These are phyloP conservation scores for Caenorhabditis macrosperma DNA, from an alignment of 2,888 invertebrate genomes.

Conservation along the genomic window DNA sequence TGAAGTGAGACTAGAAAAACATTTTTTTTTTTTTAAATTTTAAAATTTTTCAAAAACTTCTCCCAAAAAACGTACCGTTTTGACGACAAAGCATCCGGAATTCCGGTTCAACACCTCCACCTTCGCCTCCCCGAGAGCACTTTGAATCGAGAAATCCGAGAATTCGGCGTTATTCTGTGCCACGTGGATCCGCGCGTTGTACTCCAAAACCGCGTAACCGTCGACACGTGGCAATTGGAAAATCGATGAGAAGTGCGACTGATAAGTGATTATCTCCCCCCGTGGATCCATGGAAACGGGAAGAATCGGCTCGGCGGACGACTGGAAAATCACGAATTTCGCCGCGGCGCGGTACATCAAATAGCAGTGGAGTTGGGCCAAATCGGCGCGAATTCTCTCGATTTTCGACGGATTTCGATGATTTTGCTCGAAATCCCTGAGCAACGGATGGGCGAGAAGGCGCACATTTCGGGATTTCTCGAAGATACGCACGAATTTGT, in stretches of 20 bases:
- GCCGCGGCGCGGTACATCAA: constrained; percentile 27
- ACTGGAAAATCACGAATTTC: constrained; percentile 39
- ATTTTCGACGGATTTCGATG: constrained; percentile 8
- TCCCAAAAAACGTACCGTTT: constrained; percentile 16
- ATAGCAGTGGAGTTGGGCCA: constrained; percentile 39
- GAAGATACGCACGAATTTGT: constrained; percentile 23
- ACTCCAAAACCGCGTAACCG: constrained; percentile 35
- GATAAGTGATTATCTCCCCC: constrained; percentile 11
- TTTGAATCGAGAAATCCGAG: constrained; percentile 34
- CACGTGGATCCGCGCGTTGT: constrained; percentile 22
- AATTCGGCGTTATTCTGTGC: constrained; percentile 17
- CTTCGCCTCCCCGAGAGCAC: constrained; percentile 20
- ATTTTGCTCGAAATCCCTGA: constrained; percentile 18
- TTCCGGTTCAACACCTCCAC: constrained; percentile 22
- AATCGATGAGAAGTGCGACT: constrained; percentile 13
- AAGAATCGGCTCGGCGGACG: constrained; percentile 10
- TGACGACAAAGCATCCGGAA: constrained; percentile 35
- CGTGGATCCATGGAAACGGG: not conserved
- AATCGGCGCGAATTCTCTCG: constrained; percentile 8
- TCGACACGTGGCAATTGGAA: constrained; percentile 33
- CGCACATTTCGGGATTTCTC: constrained; percentile 35
- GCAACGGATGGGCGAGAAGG: constrained; percentile 19
- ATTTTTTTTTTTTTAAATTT: too few relatives aligned
- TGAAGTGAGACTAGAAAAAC: too few relatives aligned
- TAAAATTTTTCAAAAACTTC: too few relatives aligned